Evolutionary conservation across 2,797 vertebrate genomes (phyloP), one percentile per base, ranked within the genome.

Genomic region (Micrastur ruficollis): DNA sequence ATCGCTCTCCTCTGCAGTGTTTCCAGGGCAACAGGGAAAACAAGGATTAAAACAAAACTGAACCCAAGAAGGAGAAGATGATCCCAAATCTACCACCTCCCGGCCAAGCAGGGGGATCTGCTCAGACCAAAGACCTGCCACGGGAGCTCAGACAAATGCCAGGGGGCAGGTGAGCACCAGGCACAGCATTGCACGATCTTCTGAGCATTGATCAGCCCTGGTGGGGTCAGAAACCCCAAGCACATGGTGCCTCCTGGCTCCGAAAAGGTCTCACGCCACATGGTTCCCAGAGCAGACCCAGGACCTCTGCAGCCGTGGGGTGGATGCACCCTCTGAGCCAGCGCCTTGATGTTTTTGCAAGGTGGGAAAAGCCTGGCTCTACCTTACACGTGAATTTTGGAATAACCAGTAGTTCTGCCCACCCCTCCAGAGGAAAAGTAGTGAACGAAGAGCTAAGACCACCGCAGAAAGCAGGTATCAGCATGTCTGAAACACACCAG

Each of bases 21-120:
- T 97, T 94, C 96, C 97, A 97, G 91, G 93, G 89, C 70, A 97
- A 97, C 50, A 11, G 31, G 40, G 25, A 78, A 74, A 90, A 53
- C 8, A 50, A 61, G 5, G 20, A 52, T 42, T 55, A 46, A 71
- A 76, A 18, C 46, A 59, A 70, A 90, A 52, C 21, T 3, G 13
- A 73, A 36, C 23, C 36, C 55, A 88, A 91, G 68, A 72, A 89
- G 34, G 78, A 40, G 74, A 52, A 59, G 90, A 85, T 59, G 79
- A 50, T n/a, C 67, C 46, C 58, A 90, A 86, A 31, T 7, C 40
- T 72, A 40, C n/a, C 23, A 53, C 27, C 31, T 92, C 58, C 89
- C 42, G 44, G 61, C 52, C 32, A 23, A 71, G 74, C 56, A 86
- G 76, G 52, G 52, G 49, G 20, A 53, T 32, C 76, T 89, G 86